phyloP scores from a whole-genome alignment of 2,797 vertebrate species.

The Ambastaia sidthimunki region DNA sequence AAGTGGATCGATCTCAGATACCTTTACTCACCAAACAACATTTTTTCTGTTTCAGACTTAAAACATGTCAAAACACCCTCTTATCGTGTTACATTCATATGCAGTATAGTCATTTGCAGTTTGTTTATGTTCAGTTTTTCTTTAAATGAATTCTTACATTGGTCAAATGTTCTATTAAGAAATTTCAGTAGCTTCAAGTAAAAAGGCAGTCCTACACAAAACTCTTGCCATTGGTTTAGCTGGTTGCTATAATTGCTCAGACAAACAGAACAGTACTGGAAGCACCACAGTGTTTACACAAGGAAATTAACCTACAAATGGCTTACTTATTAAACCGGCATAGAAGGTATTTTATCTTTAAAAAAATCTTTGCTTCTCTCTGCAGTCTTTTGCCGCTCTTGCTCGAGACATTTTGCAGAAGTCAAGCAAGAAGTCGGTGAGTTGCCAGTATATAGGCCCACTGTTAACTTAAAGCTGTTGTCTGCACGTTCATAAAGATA shows the following conservation, averaged over 20 bases:
- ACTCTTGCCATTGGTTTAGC: neutral
- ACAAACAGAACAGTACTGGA: neutral
- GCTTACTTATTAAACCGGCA: neutral
- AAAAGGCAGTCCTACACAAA: no score
- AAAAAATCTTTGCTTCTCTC: neutral
- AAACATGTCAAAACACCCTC: neutral
- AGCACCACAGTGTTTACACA: neutral
- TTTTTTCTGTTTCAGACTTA: neutral
- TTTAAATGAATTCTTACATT: neutral
- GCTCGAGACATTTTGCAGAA: constrained; percentile 89
- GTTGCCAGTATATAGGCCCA: constrained; percentile 46
- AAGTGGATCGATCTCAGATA: constrained; percentile 24
- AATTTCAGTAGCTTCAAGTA: neutral
- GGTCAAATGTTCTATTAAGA: neutral
- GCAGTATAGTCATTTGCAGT: neutral
- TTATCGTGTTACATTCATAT: neutral
- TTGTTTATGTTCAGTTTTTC: neutral
- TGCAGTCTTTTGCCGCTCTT: constrained; percentile 85
- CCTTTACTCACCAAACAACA: neutral
- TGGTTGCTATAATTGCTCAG: neutral
- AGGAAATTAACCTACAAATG: neutral
- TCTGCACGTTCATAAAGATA: neutral
- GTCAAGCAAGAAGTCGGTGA: constrained; percentile 79
- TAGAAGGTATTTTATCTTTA: neutral
- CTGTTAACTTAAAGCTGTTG: neutral